Evolutionary conservation across 2,888 invertebrate genomes (phyloP), one percentile per base, ranked within the genome.

Genomic region (Ommatoiulus sabulosus): DNA sequence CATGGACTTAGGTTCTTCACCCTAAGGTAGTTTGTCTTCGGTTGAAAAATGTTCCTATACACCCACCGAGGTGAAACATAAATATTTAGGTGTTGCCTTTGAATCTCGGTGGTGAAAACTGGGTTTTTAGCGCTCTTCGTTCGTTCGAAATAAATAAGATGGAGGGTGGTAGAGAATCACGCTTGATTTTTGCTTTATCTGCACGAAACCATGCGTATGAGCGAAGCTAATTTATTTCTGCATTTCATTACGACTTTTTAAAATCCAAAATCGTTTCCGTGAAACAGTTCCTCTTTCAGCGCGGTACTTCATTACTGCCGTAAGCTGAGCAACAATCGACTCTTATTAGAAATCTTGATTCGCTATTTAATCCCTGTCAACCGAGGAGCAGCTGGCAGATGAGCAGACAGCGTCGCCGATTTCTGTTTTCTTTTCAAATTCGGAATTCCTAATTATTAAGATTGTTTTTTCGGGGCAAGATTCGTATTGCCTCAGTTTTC

Each of bases 1-100:
- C 72, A 72, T 72, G 72, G 72, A 72, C 72, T 72, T 24, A 24
- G 72, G 72, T 72, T 72, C 72, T 72, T 72, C 72, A 72, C 72
- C 72, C 72, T 72, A 2, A 24, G 72, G 72, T 72, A 24, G 72
- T 72, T 24, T 72, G 72, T 72, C 24, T 72, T 72, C 72, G n/a
- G 10, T 57, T 57, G n/a, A 52, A 52, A 57, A 57, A 57, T 57
- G 12, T 3, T n/a, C 17, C 57, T 35, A 24, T 10, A 57, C 15
- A 24, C 24, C 24, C 72, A 72, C 6, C 72, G 24, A 72, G 72
- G 72, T 72, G 6, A 20, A n/a, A 72, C 72, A 24, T 72, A 24
- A 72, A 72, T 72, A 72, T 72, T 72, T 72, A 24, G 20, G 24
- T 6, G 24, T 24, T 72, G 72, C 72, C n/a, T 24, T 72, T 1